Base-by-base conservation (phyloP, 64 coral and sea anemone genomes). In the Actinia equina region DNA sequence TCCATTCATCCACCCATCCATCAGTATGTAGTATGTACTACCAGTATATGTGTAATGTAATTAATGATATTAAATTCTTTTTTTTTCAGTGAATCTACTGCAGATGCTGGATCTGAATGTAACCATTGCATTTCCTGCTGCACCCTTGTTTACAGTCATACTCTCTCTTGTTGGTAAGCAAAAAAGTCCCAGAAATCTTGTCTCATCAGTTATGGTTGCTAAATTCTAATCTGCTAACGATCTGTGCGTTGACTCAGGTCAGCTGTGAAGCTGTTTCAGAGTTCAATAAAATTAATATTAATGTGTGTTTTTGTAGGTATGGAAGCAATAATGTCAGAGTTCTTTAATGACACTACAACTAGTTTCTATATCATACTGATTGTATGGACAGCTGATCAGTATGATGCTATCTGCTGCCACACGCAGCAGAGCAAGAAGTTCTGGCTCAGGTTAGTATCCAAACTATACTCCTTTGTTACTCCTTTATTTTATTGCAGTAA, bases 261-360 rank as follows among this genome's bases (percentile, higher is more conserved):
- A 37, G 30, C 30, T 37, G 30, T 37, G 30, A 37, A 37, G 4
- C 22, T 23, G 19, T 3, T n/a, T 65, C 20, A 65, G 19, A 4
- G 22, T 57, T 14, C 15, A 22, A 65, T 20, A 20, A 65, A 6
- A 9, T 4, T 65, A n/a, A 23, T 65, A 14, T 23, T 23, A 10
- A 23, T 23, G 6, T 60, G 16, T 65, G 55, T 65, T n/a, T 65
- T 65, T n/a, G n/a, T 65, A 99, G 97, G 97, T 46, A 99, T 99
- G 97, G 97, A 99, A 83, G 97, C 97, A 17, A 99, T 99, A 43
- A 99, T 99, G 97, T 99, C 97, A 2, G 97, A 99, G 81, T 99
- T 99, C 82, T 99, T 99, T 58, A 99, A 99, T 80, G 97, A 99
- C 76, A 94, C 97, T 10, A 99, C 97, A 12, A 99, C 97, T 23